Conservation (phyloP, 1,140 invertebrate species). For the Zaprionus inermis region DNA sequence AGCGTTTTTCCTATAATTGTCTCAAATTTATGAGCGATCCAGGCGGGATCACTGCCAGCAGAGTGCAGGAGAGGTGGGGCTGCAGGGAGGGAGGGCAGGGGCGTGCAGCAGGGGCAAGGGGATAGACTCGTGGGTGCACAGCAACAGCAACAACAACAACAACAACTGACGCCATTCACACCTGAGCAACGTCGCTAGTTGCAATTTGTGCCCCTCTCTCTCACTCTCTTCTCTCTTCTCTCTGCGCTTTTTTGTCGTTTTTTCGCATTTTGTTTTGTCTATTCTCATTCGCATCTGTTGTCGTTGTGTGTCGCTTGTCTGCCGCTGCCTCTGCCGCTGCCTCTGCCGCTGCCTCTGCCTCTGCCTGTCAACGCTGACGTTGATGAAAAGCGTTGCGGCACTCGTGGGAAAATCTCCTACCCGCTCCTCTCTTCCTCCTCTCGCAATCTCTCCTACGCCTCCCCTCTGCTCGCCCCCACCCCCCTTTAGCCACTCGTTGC, state of each 20-base stretch:
- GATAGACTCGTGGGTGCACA: background rate
- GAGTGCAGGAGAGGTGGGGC: no score
- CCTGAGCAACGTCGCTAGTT: conserved; percentile 36
- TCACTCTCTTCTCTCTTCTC: background rate
- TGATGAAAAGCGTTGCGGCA: conserved; percentile 56
- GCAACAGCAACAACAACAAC: conserved; percentile 15
- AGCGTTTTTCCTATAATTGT: conserved; percentile 37
- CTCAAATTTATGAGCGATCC: conserved; percentile 47
- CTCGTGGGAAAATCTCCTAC: conserved; percentile 66
- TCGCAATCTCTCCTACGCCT: conserved; percentile 12
- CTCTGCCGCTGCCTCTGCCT: conserved; percentile 31
- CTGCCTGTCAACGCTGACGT: conserved; percentile 52
- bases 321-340: conserved; percentile 17
- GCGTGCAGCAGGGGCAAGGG: background rate
- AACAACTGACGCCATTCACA: conserved; percentile 33
- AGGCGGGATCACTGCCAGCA: conserved; percentile 1
- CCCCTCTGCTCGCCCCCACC: conserved; percentile 5
- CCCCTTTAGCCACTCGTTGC: no score
- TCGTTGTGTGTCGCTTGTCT: conserved; percentile 20
- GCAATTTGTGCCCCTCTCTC: conserved; percentile 22
- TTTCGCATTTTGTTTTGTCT: conserved; percentile 33
- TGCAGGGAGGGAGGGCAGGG: background rate
- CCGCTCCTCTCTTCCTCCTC: background rate
- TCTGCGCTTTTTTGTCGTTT: conserved; percentile 2
- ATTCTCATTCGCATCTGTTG: conserved; percentile 32